Evolutionary conservation across 2,888 invertebrate genomes (phyloP).

Genomic region (Rhingia rostrata): DNA sequence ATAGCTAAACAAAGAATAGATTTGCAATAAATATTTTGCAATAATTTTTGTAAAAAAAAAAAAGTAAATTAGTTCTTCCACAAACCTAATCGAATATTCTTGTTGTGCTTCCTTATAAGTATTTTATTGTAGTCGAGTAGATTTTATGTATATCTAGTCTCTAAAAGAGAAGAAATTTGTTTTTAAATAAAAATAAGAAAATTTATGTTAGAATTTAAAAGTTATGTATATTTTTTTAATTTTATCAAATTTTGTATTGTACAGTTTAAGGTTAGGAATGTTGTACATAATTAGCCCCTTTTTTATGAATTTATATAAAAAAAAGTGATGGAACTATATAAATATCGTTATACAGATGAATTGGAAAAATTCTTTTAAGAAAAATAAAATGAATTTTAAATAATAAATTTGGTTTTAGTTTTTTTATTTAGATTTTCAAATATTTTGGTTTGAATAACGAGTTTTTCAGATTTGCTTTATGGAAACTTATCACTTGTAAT

Average conservation of each 20-base stretch:
- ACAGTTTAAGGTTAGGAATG: conserved; percentile 23
- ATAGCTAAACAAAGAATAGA: conserved; percentile 12
- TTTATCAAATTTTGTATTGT: conserved; percentile 10
- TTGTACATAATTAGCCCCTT: conserved; percentile 59
- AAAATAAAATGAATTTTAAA: conserved; percentile 31
- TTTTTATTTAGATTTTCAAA: neutral
- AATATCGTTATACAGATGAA: conserved; percentile 53
- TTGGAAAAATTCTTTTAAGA: conserved; percentile 36
- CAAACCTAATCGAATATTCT: conserved; percentile 30
- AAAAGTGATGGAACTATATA: conserved; percentile 65
- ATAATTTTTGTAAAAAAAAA: conserved; percentile 39
- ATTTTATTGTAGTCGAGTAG: conserved; percentile 8
- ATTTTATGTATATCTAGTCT: conserved; percentile 65
- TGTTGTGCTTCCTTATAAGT: conserved; percentile 44
- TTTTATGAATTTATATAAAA: conserved; percentile 60
- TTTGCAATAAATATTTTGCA: conserved; percentile 64
- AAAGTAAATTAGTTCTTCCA: conserved; percentile 49
- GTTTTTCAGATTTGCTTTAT: neutral
- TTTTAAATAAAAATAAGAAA: neutral
- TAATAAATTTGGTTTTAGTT: neutral
- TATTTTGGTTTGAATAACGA: neutral
- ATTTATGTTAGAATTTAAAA: conserved; percentile 26
- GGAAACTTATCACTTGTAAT: too few species aligned
- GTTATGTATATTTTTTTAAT: neutral
- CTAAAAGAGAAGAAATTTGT: conserved; percentile 64